These are phyloP conservation scores for Liasis olivaceus DNA, from an alignment of 2,797 vertebrate genomes.

Conservation along the genomic window DNA sequence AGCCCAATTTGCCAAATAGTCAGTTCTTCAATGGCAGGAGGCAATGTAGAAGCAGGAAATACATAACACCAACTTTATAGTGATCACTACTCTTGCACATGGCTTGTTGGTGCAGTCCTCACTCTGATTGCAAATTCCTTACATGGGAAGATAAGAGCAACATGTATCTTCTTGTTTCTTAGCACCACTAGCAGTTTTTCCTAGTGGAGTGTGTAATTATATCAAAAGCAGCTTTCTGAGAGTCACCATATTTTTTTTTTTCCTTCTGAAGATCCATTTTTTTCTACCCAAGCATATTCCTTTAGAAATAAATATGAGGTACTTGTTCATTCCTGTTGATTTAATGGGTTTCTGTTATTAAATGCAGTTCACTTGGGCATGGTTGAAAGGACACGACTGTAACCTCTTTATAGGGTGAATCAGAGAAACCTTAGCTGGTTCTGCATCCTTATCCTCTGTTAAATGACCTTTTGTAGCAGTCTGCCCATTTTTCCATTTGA, in stretches of 20 bases:
- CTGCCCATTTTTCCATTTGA: not conserved
- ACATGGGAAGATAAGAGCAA: not conserved
- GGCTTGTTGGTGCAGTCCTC: not conserved
- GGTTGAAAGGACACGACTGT: not conserved
- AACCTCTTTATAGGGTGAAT: slow-evolving; percentile 4
- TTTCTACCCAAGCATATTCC: not conserved
- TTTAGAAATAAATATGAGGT: not conserved
- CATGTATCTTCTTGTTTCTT: too few relatives aligned
- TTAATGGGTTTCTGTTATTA: slow-evolving; percentile 1
- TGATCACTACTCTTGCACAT: not conserved
- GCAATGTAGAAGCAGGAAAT: too few relatives aligned
- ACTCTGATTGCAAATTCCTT: too few relatives aligned
- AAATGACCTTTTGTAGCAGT: not conserved
- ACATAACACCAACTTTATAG: too few relatives aligned
- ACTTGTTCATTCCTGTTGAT: not conserved
- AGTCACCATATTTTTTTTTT: too few relatives aligned
- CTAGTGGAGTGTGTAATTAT: not conserved
- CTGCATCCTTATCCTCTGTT: not conserved
- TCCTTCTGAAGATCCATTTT: not conserved
- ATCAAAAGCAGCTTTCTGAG: not conserved
- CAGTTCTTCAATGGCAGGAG: too few relatives aligned
- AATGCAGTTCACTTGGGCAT: slow-evolving; percentile 5
- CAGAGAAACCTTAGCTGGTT: slow-evolving; percentile 2
- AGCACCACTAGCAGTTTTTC: not conserved
- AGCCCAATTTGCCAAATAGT: too few relatives aligned